phyloP scores from a whole-genome alignment of 2,113 vertebrate genomes.

The Corapipo altera region DNA sequence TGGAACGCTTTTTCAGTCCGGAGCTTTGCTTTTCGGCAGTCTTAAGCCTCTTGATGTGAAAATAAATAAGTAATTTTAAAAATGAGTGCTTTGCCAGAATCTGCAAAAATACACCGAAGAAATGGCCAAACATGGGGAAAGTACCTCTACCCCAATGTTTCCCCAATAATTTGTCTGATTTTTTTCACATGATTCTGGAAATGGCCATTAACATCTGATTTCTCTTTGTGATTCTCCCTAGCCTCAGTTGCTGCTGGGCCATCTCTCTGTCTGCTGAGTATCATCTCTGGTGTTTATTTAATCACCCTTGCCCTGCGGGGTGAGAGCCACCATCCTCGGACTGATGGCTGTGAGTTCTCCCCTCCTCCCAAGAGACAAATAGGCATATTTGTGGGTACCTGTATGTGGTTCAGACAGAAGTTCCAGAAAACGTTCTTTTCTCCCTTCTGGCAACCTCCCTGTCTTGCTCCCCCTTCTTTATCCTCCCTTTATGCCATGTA shows the following conservation, averaged over 20 bases:
- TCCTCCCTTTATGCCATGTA: neutral
- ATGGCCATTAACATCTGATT: neutral
- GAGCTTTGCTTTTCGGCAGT: slow-evolving; percentile 39
- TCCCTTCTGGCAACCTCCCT: neutral
- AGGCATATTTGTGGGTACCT: neutral
- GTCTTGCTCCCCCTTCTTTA: neutral
- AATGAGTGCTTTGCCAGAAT: neutral
- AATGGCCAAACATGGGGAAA: neutral
- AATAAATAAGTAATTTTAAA: neutral
- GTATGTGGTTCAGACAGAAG: neutral
- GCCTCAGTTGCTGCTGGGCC: neutral
- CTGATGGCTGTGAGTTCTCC: neutral
- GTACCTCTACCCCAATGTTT: neutral
- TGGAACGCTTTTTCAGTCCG: slow-evolving; percentile 27
- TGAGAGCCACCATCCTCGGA: neutral
- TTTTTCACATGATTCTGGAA: neutral
- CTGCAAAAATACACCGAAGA: neutral
- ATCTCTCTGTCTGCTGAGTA: neutral
- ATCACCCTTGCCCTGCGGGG: neutral
- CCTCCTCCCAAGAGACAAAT: neutral
- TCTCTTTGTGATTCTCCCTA: neutral
- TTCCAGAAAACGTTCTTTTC: neutral
- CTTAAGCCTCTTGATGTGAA: neutral
- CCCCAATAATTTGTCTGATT: neutral
- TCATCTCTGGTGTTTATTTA: neutral